Conservation (phyloP, 2,113 vertebrate species). For the Epinephelus fuscoguttatus region DNA sequence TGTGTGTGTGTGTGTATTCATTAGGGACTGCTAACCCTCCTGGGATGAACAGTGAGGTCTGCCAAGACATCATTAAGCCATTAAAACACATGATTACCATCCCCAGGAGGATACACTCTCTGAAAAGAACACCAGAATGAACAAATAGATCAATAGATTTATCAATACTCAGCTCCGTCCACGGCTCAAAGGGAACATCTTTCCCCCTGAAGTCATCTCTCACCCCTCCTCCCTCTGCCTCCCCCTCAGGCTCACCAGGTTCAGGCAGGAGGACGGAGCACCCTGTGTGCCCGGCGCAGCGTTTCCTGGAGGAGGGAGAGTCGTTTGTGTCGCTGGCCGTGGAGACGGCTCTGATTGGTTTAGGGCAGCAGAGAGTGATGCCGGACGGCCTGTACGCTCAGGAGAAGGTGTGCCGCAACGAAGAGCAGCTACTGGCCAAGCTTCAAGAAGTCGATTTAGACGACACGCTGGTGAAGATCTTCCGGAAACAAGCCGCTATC, state of each 20-base stretch:
- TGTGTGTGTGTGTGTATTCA: constrained; percentile 28
- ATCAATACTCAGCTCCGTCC: constrained; percentile 52
- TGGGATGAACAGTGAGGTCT: constrained; percentile 59
- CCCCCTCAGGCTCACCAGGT: constrained; percentile 83
- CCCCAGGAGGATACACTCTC: constrained; percentile 54
- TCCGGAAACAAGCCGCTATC: constrained; percentile 94
- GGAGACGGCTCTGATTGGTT: constrained; percentile 93
- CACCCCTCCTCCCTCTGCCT: background rate
- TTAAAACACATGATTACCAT: constrained; percentile 61
- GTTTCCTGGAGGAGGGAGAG: constrained; percentile 93
- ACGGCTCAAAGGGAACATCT: constrained; percentile 39
- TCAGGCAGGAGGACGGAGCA: constrained; percentile 88
- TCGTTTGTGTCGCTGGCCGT: constrained; percentile 92
- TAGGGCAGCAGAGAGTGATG: constrained; percentile 97
- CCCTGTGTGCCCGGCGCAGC: constrained; percentile 86
- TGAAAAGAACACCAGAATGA: constrained; percentile 32
- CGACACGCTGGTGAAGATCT: constrained; percentile 93
- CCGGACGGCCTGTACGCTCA: constrained; percentile 96
- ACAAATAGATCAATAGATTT: constrained; percentile 68
- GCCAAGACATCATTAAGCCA: constrained; percentile 72
- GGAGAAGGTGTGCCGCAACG: constrained; percentile 96
- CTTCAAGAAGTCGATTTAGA: constrained; percentile 94
- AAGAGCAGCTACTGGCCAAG: constrained; percentile 94
- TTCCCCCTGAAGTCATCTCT: background rate
- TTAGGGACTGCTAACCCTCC: constrained; percentile 44